phyloP scores from a whole-genome alignment of 2,888 invertebrate species.

The Poecilobothrus nobilitatus region DNA sequence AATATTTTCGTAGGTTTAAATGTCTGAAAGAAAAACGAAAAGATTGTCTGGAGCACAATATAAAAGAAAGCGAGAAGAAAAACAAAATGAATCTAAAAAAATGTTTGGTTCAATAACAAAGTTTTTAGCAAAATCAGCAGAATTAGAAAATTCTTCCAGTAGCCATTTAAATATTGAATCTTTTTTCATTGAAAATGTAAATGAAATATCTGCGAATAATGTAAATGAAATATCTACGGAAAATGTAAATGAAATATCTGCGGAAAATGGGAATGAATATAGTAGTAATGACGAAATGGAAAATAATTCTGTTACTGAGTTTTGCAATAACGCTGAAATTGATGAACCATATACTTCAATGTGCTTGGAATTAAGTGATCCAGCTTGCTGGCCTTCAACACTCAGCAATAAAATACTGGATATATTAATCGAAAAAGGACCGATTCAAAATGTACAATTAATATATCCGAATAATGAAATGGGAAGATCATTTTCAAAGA shows the following conservation, averaged over 20 bases:
- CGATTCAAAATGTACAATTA: slow-evolving; percentile 8
- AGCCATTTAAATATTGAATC: slow-evolving; percentile 8
- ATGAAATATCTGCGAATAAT: slow-evolving; percentile 3
- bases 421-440: slow-evolving; percentile 6
- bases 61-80: slow-evolving; percentile 9
- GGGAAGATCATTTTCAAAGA: slow-evolving; percentile 1
- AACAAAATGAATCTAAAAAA: slow-evolving; percentile 2
- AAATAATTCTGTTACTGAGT: neutral
- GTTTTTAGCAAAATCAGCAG: slow-evolving; percentile 7
- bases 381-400: slow-evolving; percentile 4
- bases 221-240: slow-evolving; percentile 1
- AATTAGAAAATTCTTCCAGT: slow-evolving; percentile 7
- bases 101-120: slow-evolving; percentile 7
- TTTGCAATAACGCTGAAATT: slow-evolving; percentile 9
- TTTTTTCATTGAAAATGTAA: slow-evolving; percentile 9
- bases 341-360: slow-evolving; percentile 4
- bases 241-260: slow-evolving; percentile 1
- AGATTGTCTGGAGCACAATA: slow-evolving; percentile 5
- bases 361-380: neutral
- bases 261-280: neutral
- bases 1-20: neutral
- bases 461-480: slow-evolving; percentile 4
- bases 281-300: slow-evolving; percentile 7
- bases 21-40: slow-evolving; percentile 8
- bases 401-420: slow-evolving; percentile 6